Conservation (phyloP, 2,797 vertebrate species). For the Psittacula derbiana region DNA sequence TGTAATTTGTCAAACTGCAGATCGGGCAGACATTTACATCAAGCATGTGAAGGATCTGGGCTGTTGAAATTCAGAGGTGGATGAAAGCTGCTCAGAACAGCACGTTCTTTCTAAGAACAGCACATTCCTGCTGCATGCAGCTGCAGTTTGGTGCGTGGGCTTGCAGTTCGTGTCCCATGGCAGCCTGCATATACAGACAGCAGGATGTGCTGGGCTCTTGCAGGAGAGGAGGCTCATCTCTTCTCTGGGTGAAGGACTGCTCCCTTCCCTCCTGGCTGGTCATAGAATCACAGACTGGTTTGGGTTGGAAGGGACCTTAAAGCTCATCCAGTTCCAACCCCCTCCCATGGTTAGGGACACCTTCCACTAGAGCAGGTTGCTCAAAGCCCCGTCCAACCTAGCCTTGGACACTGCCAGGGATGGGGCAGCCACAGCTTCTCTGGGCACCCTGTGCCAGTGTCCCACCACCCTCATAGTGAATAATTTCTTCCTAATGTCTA, state of each 20-base stretch:
- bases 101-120: neutral
- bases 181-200: neutral
- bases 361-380: no score
- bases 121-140: accelerated
- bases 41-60: neutral
- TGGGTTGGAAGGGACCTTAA: neutral
- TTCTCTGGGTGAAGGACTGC: neutral
- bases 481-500: no score
- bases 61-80: neutral
- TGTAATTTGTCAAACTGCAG: neutral
- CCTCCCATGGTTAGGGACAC: neutral
- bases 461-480: no score
- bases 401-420: no score
- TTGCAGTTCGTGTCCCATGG: neutral
- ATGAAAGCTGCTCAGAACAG: neutral
- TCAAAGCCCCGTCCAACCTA: no score
- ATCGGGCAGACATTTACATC: neutral
- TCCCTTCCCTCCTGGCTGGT: neutral
- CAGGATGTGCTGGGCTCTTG: neutral
- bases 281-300: neutral
- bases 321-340: neutral
- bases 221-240: neutral
- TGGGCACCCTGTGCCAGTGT: no score
- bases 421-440: no score
- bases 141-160: neutral